Base-by-base conservation (phyloP, 2,888 invertebrate genomes). In the Ethmia dodecea region DNA sequence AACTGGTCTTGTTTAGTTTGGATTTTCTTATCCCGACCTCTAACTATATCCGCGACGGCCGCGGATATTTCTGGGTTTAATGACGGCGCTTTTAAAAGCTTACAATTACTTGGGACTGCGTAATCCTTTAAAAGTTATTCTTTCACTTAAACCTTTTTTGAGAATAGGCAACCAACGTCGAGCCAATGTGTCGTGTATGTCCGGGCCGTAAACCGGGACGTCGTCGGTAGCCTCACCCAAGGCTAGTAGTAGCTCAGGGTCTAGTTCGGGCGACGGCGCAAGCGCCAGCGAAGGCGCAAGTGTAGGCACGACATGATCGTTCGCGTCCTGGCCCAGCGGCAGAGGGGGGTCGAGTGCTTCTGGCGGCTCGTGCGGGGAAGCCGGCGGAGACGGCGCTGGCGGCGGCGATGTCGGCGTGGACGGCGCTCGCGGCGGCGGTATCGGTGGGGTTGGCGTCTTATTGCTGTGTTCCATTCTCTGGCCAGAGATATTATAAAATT, bases 111-210 rank as follows among this genome's bases (percentile, higher is more conserved):
- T 1, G 40, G 34, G 10, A 39, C 12, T 0, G 31, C 4, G 10
- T 43, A 40, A 1, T 43, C 28, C 13, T 40, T 38, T 2, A 38
- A 9, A 6, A 42, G 9, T 20, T 42, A 38, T 3, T 44, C 42
- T 24, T 39, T 38, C 3, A 3, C 13, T 10, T 43, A 48, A 14
- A 1, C 45, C 48, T 28, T 40, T 45, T 13, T 22, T 31, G 2
- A 45, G 32, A 8, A 48, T 11, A 2, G 45, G 42, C 3, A 12
- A 9, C 45, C 45, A 46, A 10, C 32, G 15, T 9, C 37, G 31
- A 1, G 42, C 15, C n/a, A 42, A 26, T 12, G 28, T 41, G 0
- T 25, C 10, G 29, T 42, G 42, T 3, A 45, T 44, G n/a, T 37
- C 25, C 22, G 27, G 16, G 2, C 48, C 44, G 10, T 18, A 42